Conservation (phyloP, 2,797 vertebrate species). For the Pangasius mekongensis region DNA sequence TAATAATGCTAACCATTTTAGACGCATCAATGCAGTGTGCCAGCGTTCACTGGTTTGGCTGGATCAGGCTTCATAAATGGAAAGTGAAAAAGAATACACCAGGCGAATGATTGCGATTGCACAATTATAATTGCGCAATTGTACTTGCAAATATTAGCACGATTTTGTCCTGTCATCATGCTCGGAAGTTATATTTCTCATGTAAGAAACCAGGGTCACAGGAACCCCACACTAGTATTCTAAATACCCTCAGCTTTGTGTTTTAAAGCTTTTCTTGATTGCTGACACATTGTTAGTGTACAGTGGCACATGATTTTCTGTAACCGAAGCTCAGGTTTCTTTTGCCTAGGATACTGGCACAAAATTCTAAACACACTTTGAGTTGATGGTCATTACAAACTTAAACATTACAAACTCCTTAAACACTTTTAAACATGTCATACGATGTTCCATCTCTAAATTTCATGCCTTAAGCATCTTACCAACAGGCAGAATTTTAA, state of each 20-base stretch:
- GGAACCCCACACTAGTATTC: not conserved
- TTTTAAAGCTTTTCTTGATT: slow-evolving; percentile 14
- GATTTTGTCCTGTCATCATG: not conserved
- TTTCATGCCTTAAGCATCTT: not conserved
- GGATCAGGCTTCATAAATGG: not conserved
- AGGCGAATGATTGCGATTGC: slow-evolving; percentile 5
- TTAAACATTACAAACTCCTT: slow-evolving; percentile 25
- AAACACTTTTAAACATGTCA: slow-evolving; percentile 30
- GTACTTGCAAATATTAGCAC: slow-evolving; percentile 18
- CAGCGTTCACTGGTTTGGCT: slow-evolving; percentile 21
- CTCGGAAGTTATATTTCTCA: not conserved
- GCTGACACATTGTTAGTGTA: slow-evolving; percentile 27
- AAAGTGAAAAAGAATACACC: slow-evolving; percentile 19
- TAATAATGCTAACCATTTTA: slow-evolving; percentile 13
- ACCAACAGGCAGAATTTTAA: not conserved
- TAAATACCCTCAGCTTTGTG: not conserved
- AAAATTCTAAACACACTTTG: slow-evolving; percentile 36
- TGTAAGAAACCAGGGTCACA: not conserved
- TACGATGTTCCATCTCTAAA: slow-evolving; percentile 2
- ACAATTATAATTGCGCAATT: not conserved
- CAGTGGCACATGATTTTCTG: slow-evolving; percentile 9
- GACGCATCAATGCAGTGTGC: not conserved
- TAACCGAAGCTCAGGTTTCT: slow-evolving; percentile 11
- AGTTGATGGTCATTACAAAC: slow-evolving; percentile 29
- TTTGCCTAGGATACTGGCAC: slow-evolving; percentile 31